Base-by-base conservation (phyloP, 2,888 invertebrate genomes). In the Drosophila atripex region DNA sequence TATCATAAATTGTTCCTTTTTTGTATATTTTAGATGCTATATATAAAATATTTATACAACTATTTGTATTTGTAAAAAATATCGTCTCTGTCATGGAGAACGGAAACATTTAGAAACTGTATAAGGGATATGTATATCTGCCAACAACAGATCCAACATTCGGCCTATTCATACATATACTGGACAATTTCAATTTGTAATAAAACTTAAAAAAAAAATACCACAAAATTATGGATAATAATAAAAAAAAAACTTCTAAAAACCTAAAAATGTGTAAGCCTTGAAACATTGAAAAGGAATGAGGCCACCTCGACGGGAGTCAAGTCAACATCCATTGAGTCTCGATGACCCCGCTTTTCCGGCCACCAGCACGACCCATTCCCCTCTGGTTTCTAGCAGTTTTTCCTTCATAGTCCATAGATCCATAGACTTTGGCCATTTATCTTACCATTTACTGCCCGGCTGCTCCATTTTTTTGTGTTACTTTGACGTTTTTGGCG, bases 1-100 rank as follows among this genome's bases (percentile, higher is more conserved):
- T 49, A 63, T 65, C 85, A 86, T 74, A 84, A 78, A 80, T 75
- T 89, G 89, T 89, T 89, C 89, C 89, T 89, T 89, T 88, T 89
- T 89, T 89, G 89, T 89, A 89, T 89, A 89, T 77, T 77, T 78
- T 77, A 77, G 86, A 73, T 54, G 9, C 51, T 73, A 73, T 71
- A 80, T 72, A 56, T 75, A 66, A 75, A 72, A 69, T 78, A 80
- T 52, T 60, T 70, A 63, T 52, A 60, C 50, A 69, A 69, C 70
- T 49, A 53, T 49, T 43, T 54, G 69, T 70, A 70, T 60, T 69
- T 70, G 64, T 63, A 66, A 66, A 66, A 46, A 28, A 45, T 16
- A 45, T 45, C 64, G 50, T 14, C 63, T 50, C 63, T 50, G 21
- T 35, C 35, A 41, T 11, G 43, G 50, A 63, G 45, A 9, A 32